These are phyloP conservation scores for Bombus cullumanus DNA, from an alignment of 1,140 invertebrate species.

Conservation along the genomic window DNA sequence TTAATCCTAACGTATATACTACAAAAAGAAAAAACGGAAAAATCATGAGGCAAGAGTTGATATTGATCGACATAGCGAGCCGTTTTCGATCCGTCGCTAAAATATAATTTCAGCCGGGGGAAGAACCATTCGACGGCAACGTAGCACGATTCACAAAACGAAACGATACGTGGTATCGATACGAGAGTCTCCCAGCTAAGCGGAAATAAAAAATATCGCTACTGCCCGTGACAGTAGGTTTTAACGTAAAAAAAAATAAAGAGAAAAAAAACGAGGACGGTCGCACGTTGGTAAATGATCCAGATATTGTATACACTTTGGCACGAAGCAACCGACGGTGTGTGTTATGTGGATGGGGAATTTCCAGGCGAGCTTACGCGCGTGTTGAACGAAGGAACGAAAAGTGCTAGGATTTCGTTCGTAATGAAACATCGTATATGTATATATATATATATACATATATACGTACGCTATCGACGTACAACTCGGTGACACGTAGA, in stretches of 20 bases:
- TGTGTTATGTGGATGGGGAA: slow-evolving; percentile 5
- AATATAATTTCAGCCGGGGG: background rate
- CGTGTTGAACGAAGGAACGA: slow-evolving; percentile 9
- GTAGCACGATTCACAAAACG: too few species aligned
- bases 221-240: background rate
- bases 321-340: background rate
- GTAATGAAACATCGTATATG: background rate
- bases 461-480: background rate
- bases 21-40: background rate
- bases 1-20: background rate
- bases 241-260: background rate
- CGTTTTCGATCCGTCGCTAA: background rate
- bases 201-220: background rate
- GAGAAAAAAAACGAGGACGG: too few species aligned
- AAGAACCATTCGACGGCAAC: too few species aligned
- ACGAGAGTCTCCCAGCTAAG: background rate
- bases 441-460: background rate
- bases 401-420: background rate
- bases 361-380: slow-evolving; percentile 23
- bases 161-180: background rate
- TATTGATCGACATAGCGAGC: background rate
- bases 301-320: background rate
- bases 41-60: background rate
- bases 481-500: slow-evolving; percentile 22
- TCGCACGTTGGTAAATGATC: background rate